phyloP scores from a whole-genome alignment of 2,113 vertebrate genomes.

The Leptodactylus fuscus region DNA sequence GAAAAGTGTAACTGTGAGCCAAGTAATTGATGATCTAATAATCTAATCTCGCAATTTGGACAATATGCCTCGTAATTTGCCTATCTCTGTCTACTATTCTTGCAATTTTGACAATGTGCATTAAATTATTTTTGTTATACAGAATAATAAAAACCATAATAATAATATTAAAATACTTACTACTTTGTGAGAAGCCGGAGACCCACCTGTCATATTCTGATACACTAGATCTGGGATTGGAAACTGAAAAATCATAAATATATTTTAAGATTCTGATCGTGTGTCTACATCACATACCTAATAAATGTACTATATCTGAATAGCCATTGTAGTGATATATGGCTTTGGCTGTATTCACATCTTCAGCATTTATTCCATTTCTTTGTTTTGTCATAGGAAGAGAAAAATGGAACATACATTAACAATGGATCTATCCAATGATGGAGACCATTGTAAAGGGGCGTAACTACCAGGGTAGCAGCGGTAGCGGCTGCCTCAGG shows the following conservation, averaged over 20 bases:
- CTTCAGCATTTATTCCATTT: no score
- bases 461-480: no score
- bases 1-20: no score
- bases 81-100: not conserved
- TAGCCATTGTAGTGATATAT: not conserved
- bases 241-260: conserved; percentile 72
- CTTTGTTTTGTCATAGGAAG: no score
- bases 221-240: conserved; percentile 75
- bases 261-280: not conserved
- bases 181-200: conserved; percentile 76
- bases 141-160: not conserved
- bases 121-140: not conserved
- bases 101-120: not conserved
- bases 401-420: no score
- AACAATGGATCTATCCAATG: no score
- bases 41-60: no score
- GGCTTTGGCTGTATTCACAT: not conserved
- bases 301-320: not conserved
- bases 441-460: no score
- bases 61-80: no score
- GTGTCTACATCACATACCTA: not conserved
- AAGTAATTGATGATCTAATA: no score
- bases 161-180: conserved; percentile 72
- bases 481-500: no score
- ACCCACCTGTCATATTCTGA: conserved; percentile 79